Evolutionary conservation across 2,797 vertebrate species (phyloP).

Genomic region (Eidolon dupreanum): DNA sequence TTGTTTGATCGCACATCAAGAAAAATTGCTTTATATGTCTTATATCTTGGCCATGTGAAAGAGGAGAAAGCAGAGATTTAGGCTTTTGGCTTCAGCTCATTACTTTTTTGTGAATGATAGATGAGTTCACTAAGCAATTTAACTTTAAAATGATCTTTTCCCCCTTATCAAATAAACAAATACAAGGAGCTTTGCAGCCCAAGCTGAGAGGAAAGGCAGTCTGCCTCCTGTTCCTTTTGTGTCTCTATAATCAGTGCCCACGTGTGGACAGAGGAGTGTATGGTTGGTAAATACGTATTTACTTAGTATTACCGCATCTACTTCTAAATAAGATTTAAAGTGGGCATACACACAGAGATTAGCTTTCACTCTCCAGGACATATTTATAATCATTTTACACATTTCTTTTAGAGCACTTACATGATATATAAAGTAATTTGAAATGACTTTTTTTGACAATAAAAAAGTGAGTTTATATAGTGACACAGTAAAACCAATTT

Average conservation of each 20-base stretch:
- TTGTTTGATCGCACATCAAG: constrained; percentile 68
- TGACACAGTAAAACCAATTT: neutral
- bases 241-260: neutral
- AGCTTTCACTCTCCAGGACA: constrained; percentile 25
- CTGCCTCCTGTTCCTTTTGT: constrained; percentile 2
- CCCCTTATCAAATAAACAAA: constrained; percentile 65
- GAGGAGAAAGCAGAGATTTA: neutral
- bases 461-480: neutral
- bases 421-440: constrained; percentile 45
- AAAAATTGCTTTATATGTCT: constrained; percentile 65
- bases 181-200: neutral
- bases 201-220: constrained; percentile 24
- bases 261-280: neutral
- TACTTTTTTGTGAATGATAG: constrained; percentile 64
- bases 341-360: constrained; percentile 44
- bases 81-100: constrained; percentile 59
- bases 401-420: constrained; percentile 49
- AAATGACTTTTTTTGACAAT: constrained; percentile 24
- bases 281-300: constrained; percentile 48
- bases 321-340: constrained; percentile 67
- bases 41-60: constrained; percentile 50
- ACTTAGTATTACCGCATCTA: constrained; percentile 33
- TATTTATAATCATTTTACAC: constrained; percentile 33
- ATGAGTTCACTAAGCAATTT: constrained; percentile 70
- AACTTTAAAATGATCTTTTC: constrained; percentile 71